phyloP scores from a whole-genome alignment of 2,797 vertebrate genomes.

The Pseudochaenichthys georgianus region DNA sequence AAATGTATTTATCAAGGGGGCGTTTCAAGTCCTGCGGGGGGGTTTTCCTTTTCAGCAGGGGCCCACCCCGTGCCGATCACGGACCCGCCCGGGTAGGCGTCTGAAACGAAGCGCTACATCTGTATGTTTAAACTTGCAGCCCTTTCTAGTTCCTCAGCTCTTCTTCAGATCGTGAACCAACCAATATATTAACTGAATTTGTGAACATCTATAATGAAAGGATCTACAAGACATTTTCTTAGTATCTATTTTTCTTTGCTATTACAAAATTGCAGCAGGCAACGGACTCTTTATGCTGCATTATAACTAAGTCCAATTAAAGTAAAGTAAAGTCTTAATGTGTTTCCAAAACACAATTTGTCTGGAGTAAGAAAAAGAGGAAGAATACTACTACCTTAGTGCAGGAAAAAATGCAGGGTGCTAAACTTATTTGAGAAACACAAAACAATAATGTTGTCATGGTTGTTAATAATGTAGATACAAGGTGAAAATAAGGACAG shows the following conservation, averaged over 20 bases:
- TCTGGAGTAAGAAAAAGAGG: neutral
- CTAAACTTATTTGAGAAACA: conserved; percentile 1
- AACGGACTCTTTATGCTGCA: conserved; percentile 18
- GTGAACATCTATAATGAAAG: neutral
- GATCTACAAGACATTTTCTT: neutral
- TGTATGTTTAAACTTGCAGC: too few species aligned
- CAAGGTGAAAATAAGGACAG: neutral
- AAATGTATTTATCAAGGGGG: too few species aligned
- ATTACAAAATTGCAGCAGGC: neutral
- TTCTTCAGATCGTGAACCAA: neutral
- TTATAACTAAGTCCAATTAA: conserved; percentile 10
- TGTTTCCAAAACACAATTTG: neutral
- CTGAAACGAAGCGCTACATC: too few species aligned
- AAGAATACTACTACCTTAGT: neutral
- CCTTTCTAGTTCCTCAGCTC: neutral
- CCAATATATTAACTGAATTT: neutral
- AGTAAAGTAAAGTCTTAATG: conserved; percentile 16
- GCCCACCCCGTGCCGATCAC: too few species aligned
- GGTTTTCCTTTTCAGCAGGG: too few species aligned
- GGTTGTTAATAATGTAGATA: neutral
- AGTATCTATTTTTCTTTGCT: too few species aligned
- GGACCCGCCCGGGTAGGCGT: too few species aligned
- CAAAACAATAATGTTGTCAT: neutral
- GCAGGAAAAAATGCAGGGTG: neutral
- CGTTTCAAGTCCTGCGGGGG: too few species aligned